phyloP scores from a whole-genome alignment of 2,797 vertebrate genomes.

The Neopelma chrysocephalum region DNA sequence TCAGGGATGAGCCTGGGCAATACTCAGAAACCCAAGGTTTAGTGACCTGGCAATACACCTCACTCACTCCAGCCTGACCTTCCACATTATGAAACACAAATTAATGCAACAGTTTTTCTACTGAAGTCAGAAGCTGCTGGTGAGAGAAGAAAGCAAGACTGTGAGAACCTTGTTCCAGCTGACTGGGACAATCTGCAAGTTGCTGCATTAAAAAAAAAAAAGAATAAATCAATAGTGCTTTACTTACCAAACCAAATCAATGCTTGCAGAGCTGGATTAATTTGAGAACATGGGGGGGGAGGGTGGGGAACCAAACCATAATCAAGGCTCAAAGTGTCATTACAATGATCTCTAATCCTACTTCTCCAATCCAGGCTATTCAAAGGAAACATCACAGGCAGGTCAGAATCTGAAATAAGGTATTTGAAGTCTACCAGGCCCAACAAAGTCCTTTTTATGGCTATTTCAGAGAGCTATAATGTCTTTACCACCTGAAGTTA shows the following conservation, averaged over 20 bases:
- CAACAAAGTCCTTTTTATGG: conserved; percentile 54
- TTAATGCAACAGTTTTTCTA: background rate
- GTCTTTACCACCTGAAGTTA: conserved; percentile 64
- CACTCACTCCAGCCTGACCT: background rate
- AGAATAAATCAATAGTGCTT: background rate
- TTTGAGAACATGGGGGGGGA: background rate
- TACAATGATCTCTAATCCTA: conserved; percentile 25
- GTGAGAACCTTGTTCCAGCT: background rate
- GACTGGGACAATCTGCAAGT: background rate
- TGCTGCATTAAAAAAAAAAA: background rate
- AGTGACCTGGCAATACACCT: background rate
- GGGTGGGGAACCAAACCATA: background rate
- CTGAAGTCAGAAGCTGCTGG: background rate
- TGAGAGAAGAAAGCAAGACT: background rate
- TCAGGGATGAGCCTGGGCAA: background rate
- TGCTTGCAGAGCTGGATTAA: conserved; percentile 16
- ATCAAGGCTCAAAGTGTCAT: conserved; percentile 9
- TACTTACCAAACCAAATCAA: conserved; percentile 25
- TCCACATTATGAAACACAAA: background rate
- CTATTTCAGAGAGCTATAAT: conserved; percentile 44
- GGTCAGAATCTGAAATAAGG: conserved; percentile 36
- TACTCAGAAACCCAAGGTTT: background rate
- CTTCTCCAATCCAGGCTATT: background rate
- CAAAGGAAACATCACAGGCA: background rate
- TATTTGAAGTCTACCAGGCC: conserved; percentile 66